Base-by-base conservation (phyloP, 2,797 vertebrate species). In the Notolabrus celidotus region DNA sequence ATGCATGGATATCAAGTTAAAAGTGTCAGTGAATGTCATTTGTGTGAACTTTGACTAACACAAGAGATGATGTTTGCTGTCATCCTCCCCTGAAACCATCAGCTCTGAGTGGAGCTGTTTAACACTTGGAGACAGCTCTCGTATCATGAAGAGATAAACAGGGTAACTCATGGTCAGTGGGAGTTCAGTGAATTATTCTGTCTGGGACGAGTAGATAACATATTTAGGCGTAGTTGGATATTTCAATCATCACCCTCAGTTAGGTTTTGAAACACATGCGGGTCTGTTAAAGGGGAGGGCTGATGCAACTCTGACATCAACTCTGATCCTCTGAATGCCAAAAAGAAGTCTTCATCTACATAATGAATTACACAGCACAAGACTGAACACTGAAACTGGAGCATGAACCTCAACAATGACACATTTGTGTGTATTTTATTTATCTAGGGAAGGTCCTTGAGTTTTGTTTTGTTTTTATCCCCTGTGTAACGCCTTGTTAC, bases 291-390 rank as follows among this genome's bases (percentile, higher is more conserved):
- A 0, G 3, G 25, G 38, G 31, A 34, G 0, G 17, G 52, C 50
- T 56, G 54, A 65, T 49, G 62, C 57, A 71, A 80, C 55, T 47
- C 77, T 15, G 23, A 27, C 55, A 54, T 59, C 36, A 19, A 14
- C 39, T 55, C 52, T 41, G 12, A 19, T 46, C 22, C 43, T 53
- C 25, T 27, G 3, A 25, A 36, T 2, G 19, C 16, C 58, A 45
- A 45, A 62, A 45, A 64, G 14, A 38, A 25, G 50, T n/a, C 0
- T 5, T 4, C 50, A 68, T 34, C 42, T 17, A 27, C 12, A 20
- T n/a, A 12, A 67, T n/a, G 15, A 12, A n/a, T 43, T 14, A 22
- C n/a, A 39, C 19, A 10, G 25, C 8, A 9, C 17, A 7, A 11
- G 10, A 46, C 46, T 27, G 5, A 25, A 9, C 8, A 20, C 34